Conservation (phyloP, 2,888 invertebrate genomes). For the Mesorhabditis spiculigera region DNA sequence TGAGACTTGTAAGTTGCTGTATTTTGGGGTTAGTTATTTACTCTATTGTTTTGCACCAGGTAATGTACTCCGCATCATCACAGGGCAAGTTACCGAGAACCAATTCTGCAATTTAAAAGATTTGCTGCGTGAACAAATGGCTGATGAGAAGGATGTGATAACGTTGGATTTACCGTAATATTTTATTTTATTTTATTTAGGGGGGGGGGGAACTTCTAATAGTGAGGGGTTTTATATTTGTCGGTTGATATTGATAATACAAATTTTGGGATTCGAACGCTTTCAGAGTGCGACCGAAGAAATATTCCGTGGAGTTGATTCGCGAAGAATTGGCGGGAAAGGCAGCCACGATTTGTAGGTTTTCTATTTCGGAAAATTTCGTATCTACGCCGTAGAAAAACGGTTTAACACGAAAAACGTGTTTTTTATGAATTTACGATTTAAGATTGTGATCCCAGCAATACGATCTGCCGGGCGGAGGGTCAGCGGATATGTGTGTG, state of each 20-base stretch:
- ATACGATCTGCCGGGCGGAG: not conserved
- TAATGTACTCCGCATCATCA: not conserved
- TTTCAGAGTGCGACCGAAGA: constrained; percentile 1
- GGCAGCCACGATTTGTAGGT: not conserved
- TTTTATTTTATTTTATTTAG: too few relatives aligned
- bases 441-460: not conserved
- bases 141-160: too few relatives aligned
- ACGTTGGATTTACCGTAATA: too few relatives aligned
- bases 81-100: not conserved
- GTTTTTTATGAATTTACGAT: not conserved
- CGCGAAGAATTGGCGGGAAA: not conserved
- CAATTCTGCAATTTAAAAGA: constrained; percentile 3
- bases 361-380: not conserved
- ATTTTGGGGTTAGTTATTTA: too few relatives aligned
- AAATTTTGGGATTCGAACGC: too few relatives aligned
- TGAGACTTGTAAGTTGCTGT: too few relatives aligned
- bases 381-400: too few relatives aligned
- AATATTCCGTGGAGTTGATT: not conserved
- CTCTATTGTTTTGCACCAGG: not conserved
- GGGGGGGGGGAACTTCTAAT: too few relatives aligned
- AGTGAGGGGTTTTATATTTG: too few relatives aligned
- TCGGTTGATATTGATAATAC: too few relatives aligned
- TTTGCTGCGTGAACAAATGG: not conserved
- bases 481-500: constrained; percentile 1
- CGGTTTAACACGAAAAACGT: too few relatives aligned